Conservation (phyloP, 2,113 vertebrate genomes). For the Thunnus maccoyii region DNA sequence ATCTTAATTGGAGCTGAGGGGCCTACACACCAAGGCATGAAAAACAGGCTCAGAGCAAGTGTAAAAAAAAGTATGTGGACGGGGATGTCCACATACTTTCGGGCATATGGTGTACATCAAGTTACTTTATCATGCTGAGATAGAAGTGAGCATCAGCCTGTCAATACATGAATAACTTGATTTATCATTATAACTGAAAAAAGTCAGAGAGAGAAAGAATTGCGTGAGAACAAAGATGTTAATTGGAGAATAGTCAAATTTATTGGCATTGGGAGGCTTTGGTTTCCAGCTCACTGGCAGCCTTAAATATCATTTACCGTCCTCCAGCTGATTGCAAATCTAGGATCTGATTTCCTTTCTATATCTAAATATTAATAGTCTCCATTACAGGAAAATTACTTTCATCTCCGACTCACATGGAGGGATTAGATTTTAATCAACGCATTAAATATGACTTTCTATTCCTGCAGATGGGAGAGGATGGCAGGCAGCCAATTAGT, state of each 20-base stretch:
- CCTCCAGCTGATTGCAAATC: slow-evolving; percentile 74
- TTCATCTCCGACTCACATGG: slow-evolving; percentile 79
- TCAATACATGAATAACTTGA: neutral
- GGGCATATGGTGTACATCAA: neutral
- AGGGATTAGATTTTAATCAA: slow-evolving; percentile 84
- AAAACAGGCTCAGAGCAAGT: neutral
- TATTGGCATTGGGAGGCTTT: slow-evolving; percentile 61
- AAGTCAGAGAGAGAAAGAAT: neutral
- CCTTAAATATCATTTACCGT: slow-evolving; percentile 69
- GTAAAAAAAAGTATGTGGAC: no score
- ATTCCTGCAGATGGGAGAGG: slow-evolving; percentile 71
- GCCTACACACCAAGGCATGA: neutral
- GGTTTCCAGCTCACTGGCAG: slow-evolving; percentile 64
- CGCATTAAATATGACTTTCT: slow-evolving; percentile 80
- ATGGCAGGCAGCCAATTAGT: slow-evolving; percentile 74
- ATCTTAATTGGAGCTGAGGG: neutral
- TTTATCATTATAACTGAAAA: neutral
- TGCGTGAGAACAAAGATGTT: slow-evolving; percentile 35
- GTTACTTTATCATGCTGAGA: neutral
- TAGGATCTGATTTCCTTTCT: slow-evolving; percentile 73
- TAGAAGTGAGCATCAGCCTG: neutral
- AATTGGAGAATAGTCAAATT: slow-evolving; percentile 32
- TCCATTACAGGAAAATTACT: slow-evolving; percentile 83
- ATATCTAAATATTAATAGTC: slow-evolving; percentile 85
- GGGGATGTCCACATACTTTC: neutral